These are phyloP conservation scores for Fistularia tabacaria DNA, from an alignment of 2,797 vertebrate genomes.

Conservation along the genomic window DNA sequence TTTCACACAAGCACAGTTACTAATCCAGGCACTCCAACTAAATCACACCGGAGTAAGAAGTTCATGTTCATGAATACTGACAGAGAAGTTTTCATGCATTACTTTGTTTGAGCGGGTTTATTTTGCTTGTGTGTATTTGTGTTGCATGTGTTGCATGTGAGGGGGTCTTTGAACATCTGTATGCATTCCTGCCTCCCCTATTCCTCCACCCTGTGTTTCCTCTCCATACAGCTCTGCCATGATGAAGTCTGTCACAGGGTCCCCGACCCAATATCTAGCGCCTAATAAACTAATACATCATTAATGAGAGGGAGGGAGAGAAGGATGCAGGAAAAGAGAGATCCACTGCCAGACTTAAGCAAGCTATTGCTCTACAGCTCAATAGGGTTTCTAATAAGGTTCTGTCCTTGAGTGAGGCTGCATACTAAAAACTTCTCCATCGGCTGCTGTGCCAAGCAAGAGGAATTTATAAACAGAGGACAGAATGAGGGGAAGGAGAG, in stretches of 20 bases:
- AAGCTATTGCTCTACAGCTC: conserved; percentile 69
- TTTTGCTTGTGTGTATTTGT: conserved; percentile 23
- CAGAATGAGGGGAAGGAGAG: conserved; percentile 27
- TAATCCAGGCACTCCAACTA: conserved; percentile 54
- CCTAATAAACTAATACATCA: conserved; percentile 76
- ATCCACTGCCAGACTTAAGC: conserved; percentile 47
- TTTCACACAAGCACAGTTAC: conserved; percentile 19
- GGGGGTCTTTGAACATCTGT: conserved; percentile 42
- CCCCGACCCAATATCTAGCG: conserved; percentile 71
- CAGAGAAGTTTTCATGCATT: conserved; percentile 37
- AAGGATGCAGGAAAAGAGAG: conserved; percentile 43
- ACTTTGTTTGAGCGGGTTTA: conserved; percentile 51
- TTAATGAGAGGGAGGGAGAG: conserved; percentile 62
- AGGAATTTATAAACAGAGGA: conserved; percentile 82
- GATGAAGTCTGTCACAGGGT: conserved; percentile 69
- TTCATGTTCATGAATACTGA: conserved; percentile 67
- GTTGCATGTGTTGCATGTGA: conserved; percentile 24
- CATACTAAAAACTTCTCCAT: conserved; percentile 80
- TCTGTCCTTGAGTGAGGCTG: conserved; percentile 81
- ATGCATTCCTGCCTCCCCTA: conserved; percentile 42
- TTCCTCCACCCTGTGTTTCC: conserved; percentile 53
- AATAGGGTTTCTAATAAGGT: conserved; percentile 74
- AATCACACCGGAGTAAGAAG: conserved; percentile 52
- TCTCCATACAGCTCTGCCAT: conserved; percentile 50
- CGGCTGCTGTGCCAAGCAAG: conserved; percentile 64